Evolutionary conservation across 2,888 invertebrate species (phyloP), one percentile per base, ranked within the genome.

Genomic region (Chydorus sphaericus): DNA sequence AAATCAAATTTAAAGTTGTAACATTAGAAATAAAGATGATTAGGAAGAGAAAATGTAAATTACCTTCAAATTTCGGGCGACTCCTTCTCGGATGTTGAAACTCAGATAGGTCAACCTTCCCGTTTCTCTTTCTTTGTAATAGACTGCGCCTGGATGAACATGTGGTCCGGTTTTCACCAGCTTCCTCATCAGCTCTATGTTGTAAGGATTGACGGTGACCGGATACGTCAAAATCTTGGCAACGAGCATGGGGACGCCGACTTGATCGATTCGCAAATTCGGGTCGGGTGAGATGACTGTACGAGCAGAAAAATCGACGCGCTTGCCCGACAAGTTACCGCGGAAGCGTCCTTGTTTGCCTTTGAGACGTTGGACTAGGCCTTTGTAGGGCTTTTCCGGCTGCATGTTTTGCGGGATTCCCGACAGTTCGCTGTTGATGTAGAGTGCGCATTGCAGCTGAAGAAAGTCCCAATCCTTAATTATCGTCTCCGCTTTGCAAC

Each of bases 251-350:
- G 98, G 98, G 1, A 99, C 93, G 6, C 96, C 97, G 23, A 98
- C 91, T 85, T 85, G 61, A 31, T 98, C 92, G 62, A 98, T 97
- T 71, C 89, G 83, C 59, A 98, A 75, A 73, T 98, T 97, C 1
- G 98, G 98, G 74, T 98, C 97, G 0, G 98, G 98, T 1, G 97
- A 97, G 63, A 98, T 99, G 54, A 97, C 98, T 51, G 97, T 98
- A 64, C 98, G 79, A 55, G 91, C 89, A 56, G 94, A 93, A 73
- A 93, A 98, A 70, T 98, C 96, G 2, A 97, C 97, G 64, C 97
- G 80, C 72, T 98, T 98, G 44, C 98, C 98, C 0, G 93, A 94
- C 52, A 98, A 75, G 74, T 98, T 97, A 8, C 96, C 96, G 53
- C 97, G 81, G 73, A 98, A 98, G 52, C 98, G 80, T 28, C 98